These are phyloP conservation scores for Belonocnema kinseyi DNA, from an alignment of 1,140 invertebrate species.

Conservation along the genomic window DNA sequence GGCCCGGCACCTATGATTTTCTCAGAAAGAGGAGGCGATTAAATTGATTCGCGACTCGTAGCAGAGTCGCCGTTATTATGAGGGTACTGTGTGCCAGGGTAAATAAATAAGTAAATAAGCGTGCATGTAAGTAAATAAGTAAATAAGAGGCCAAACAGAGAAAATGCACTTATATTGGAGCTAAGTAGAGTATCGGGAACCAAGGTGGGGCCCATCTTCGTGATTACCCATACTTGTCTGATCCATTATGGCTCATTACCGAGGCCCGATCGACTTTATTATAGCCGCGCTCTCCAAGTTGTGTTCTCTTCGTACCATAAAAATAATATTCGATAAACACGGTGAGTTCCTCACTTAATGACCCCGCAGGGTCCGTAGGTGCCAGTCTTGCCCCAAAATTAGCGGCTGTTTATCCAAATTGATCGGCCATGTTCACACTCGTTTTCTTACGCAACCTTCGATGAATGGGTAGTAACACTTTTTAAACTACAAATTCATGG, in stretches of 20 bases:
- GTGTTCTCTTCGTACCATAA: constrained; percentile 47
- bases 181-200: constrained; percentile 53
- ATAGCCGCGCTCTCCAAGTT: constrained; percentile 57
- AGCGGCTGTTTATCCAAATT: constrained; percentile 72
- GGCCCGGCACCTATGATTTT: constrained; percentile 68
- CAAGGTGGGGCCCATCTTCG: constrained; percentile 59
- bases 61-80: constrained; percentile 34
- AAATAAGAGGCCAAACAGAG: constrained; percentile 56
- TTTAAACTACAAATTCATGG: constrained; percentile 21
- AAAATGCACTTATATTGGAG: constrained; percentile 46
- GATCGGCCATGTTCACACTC: constrained; percentile 72
- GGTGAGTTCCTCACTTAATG: constrained; percentile 51
- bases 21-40: constrained; percentile 66
- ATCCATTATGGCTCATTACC: constrained; percentile 74
- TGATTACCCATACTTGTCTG: constrained; percentile 71
- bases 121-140: constrained; percentile 64
- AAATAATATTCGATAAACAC: constrained; percentile 70
- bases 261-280: constrained; percentile 71
- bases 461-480: constrained; percentile 20
- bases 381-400: constrained; percentile 62
- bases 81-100: constrained; percentile 23
- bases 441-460: constrained; percentile 55
- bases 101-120: constrained; percentile 57
- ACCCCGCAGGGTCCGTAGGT: constrained; percentile 50
- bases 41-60: constrained; percentile 67